A percentile compares a stretch with the other conserved stretches of the same genome.
Conservation (phyloP, 2,888 invertebrate species). For the Hermodice carunculata region DNA sequence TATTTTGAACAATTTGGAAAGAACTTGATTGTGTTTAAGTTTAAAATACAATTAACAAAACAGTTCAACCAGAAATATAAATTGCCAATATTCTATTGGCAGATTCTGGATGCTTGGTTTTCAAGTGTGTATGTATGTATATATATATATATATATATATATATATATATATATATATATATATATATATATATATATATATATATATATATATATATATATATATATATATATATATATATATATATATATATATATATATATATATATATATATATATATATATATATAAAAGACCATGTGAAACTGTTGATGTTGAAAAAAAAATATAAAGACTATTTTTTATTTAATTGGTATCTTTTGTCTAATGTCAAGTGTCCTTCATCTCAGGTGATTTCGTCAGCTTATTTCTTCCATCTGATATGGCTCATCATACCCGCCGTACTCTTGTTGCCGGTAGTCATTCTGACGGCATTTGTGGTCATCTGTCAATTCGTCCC, state of each 20-base stretch:
- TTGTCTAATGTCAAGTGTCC: neutral
- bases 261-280: neutral
- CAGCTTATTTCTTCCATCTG: constrained; percentile 12
- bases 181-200: too few relatives aligned
- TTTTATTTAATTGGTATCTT: neutral
- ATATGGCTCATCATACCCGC: constrained; percentile 20
- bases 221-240: too few relatives aligned
- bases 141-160: too few relatives aligned
- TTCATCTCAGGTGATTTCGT: neutral
- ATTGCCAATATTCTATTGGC: too few relatives aligned
- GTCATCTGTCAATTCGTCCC: constrained; percentile 12
- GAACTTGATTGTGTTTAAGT: too few relatives aligned
- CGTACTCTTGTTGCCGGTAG: constrained; percentile 11
- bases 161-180: too few relatives aligned
- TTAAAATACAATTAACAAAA: too few relatives aligned
- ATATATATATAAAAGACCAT: neutral
- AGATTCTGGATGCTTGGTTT: too few relatives aligned
- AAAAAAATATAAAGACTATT: neutral
- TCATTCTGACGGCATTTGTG: neutral
- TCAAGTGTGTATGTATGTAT: too few relatives aligned
- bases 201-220: too few relatives aligned
- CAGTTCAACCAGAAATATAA: too few relatives aligned
- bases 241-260: neutral
- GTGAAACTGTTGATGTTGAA: neutral
- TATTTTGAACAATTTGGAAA: too few relatives aligned